Evolutionary conservation across 2,888 invertebrate species (phyloP), one percentile per base, ranked within the genome.

Genomic region (Eupithecia subfuscata): DNA sequence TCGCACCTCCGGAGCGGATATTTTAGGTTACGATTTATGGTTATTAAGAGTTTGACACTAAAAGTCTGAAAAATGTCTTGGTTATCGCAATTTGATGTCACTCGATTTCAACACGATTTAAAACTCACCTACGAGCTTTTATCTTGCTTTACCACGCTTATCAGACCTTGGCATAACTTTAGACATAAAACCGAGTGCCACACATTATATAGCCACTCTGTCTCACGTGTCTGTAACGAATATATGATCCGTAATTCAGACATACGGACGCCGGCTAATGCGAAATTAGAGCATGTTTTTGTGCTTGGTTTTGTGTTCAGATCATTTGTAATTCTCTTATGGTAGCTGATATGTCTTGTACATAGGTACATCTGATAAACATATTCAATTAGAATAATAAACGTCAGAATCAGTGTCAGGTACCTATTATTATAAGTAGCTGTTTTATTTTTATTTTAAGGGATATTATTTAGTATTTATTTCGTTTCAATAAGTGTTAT

Each of bases 21-120:
- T 75, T 75, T 75, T 68, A 73, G 60, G 74, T 63, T 69, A 67
- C 77, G 69, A 72, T 76, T 76, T 76, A 65, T 74, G 64, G 71
- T 71, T 74, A 71, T 76, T 64, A 18, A 64, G 34, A 34, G 34
- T 63, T 63, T 18, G 18, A 64, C 18, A 64, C 16, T 64, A 34
- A 16, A 64, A 34, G 14, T 34, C 6, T 64, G 6, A 64, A 34
- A 12, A 60, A 60, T 25, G 25, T 25, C 4, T 56, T 43, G 64
- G 67, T 25, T 70, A 67, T 60, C 56, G 60, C 25, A 25, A n/a
- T 60, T 52, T 25, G 14, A 25, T 25, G 22, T 14, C 52, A 56
- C 60, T 60, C 11, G 40, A 40, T 56, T 11, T 22, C 12, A 22
- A 3, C 3, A 56, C 3, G 60, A 4, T 22, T 56, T 12, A n/a